Percentiles rank a stretch among this genome's conserved stretches.
Evolutionary conservation across 2,113 vertebrate genomes (phyloP).

Genomic region (Tringa solitaria): DNA sequence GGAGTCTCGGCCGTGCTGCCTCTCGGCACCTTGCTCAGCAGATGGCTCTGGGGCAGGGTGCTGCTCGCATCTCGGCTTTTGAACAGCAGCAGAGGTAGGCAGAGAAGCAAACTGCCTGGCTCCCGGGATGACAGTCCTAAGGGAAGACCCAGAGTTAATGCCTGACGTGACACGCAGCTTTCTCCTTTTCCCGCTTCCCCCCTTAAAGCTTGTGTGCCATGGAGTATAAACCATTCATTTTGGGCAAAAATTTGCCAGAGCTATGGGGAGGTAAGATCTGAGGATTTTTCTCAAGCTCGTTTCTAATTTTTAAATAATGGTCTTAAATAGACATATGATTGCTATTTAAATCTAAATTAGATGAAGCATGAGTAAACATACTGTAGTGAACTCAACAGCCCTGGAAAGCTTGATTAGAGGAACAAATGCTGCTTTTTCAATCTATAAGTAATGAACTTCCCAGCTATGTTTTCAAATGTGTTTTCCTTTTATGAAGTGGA

Average conservation of each 20-base stretch:
- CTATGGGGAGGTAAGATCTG: background rate
- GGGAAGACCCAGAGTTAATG: background rate
- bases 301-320: background rate
- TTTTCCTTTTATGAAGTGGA: slow-evolving; percentile 44
- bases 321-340: background rate
- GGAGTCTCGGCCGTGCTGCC: background rate
- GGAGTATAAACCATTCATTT: background rate
- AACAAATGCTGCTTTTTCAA: slow-evolving; percentile 24
- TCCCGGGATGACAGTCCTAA: background rate
- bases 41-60: background rate
- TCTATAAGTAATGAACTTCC: slow-evolving; percentile 22
- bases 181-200: background rate
- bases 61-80: background rate
- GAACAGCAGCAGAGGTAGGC: background rate
- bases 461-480: slow-evolving; percentile 22
- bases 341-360: slow-evolving; percentile 16
- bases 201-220: background rate
- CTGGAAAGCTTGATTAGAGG: background rate
- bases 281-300: background rate
- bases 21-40: background rate
- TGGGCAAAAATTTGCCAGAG: background rate
- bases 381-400: background rate
- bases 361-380: background rate
- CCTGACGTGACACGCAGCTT: background rate
- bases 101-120: background rate